These are phyloP conservation scores for Scaptomyza graminum DNA, from an alignment of 1,140 invertebrate species.

Conservation along the genomic window DNA sequence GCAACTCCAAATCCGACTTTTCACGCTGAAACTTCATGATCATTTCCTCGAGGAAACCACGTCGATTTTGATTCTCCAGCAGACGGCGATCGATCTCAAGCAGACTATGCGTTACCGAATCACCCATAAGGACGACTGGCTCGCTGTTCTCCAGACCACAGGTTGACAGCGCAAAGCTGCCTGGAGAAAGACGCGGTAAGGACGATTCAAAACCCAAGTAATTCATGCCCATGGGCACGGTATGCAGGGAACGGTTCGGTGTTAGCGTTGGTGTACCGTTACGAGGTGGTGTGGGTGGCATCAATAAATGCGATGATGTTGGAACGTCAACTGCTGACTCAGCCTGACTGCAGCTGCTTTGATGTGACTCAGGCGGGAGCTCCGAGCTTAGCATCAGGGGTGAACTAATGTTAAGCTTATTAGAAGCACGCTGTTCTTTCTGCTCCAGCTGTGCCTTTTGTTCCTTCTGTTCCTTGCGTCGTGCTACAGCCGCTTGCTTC, in stretches of 20 bases:
- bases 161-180: slow-evolving; percentile 3
- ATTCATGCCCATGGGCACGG: slow-evolving; percentile 26
- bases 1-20: slow-evolving; percentile 69
- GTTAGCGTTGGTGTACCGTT: slow-evolving; percentile 32
- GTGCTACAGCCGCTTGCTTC: slow-evolving; percentile 42
- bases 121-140: slow-evolving; percentile 12
- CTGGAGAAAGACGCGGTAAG: slow-evolving; percentile 23
- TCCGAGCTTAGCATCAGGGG: slow-evolving; percentile 23
- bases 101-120: slow-evolving; percentile 50
- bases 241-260: slow-evolving; percentile 1
- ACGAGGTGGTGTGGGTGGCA: slow-evolving; percentile 20
- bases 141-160: background rate
- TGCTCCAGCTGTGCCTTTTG: slow-evolving; percentile 17
- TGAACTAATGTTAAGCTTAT: slow-evolving; percentile 24
- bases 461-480: slow-evolving; percentile 34
- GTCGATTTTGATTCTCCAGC: slow-evolving; percentile 71
- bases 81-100: slow-evolving; percentile 73
- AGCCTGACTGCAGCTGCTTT: slow-evolving; percentile 16
- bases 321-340: background rate
- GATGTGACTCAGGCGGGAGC: slow-evolving; percentile 31
- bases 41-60: slow-evolving; percentile 76
- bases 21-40: slow-evolving; percentile 77
- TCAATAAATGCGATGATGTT: background rate
- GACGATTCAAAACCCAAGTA: slow-evolving; percentile 37
- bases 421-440: slow-evolving; percentile 5